These are phyloP conservation scores for Drosophila nikananu DNA, from an alignment of 1,140 invertebrate species.

Conservation along the genomic window DNA sequence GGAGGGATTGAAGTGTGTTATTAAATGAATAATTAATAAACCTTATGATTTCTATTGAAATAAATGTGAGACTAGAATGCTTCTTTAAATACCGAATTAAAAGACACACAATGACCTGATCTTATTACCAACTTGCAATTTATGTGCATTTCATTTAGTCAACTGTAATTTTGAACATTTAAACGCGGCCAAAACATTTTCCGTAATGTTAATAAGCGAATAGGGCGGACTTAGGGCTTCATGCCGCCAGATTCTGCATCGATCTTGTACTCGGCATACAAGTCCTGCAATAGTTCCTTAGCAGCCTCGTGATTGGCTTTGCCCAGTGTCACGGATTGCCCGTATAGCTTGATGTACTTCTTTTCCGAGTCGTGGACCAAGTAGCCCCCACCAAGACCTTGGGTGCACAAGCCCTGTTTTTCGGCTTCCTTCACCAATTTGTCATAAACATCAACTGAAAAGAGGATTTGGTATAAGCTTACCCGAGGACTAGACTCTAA, in stretches of 20 bases:
- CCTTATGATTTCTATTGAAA: background rate
- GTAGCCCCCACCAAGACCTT: conserved; percentile 57
- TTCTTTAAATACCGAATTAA: background rate
- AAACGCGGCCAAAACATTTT: background rate
- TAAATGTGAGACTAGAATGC: background rate
- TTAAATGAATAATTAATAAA: background rate
- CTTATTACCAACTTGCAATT: background rate
- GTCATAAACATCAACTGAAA: conserved; percentile 61
- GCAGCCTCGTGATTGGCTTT: conserved; percentile 55
- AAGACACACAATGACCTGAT: background rate
- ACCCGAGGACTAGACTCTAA: too few species aligned
- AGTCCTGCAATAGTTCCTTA: conserved; percentile 6
- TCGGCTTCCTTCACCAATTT: conserved; percentile 39
- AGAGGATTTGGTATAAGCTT: background rate
- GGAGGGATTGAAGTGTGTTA: background rate
- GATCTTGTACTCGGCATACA: conserved; percentile 36
- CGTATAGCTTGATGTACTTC: conserved; percentile 59
- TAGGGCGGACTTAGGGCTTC: conserved; percentile 7
- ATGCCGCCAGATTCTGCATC: conserved; percentile 42
- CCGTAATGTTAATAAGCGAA: background rate
- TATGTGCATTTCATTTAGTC: background rate
- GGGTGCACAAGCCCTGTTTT: conserved; percentile 38
- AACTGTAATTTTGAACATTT: background rate
- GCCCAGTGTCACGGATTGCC: conserved; percentile 43
- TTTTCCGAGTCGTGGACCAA: conserved; percentile 49